These are phyloP conservation scores for Passer montanus DNA, from an alignment of 2,113 vertebrate genomes.

Conservation along the genomic window DNA sequence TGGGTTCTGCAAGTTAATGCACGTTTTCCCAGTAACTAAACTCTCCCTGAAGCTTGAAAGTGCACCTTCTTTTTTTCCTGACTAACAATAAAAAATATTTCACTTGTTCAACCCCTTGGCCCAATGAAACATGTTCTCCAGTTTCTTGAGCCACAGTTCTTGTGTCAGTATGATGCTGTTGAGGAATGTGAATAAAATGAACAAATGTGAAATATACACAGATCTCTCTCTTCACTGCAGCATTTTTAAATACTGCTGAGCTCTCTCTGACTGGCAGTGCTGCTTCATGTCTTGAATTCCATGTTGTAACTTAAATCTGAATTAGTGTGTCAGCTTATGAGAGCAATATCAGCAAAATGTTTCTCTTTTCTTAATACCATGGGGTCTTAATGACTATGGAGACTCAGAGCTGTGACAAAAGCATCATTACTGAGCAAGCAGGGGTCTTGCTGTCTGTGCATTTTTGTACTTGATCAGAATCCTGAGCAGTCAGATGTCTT, in stretches of 20 bases:
- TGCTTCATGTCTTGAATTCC: background rate
- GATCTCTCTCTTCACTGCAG: background rate
- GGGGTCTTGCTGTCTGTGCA: background rate
- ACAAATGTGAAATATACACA: background rate
- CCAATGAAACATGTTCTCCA: background rate
- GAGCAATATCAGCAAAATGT: background rate
- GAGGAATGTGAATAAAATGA: background rate
- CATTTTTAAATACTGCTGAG: background rate
- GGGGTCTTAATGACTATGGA: background rate
- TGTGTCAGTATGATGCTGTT: background rate
- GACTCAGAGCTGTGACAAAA: background rate
- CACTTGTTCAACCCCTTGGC: background rate
- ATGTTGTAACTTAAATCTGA: background rate
- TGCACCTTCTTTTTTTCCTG: background rate
- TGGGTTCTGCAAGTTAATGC: background rate
- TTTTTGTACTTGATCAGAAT: background rate
- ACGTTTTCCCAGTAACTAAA: background rate
- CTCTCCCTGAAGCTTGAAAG: background rate
- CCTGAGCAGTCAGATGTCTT: background rate
- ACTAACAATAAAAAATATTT: background rate
- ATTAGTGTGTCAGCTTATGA: background rate
- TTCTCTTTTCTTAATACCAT: background rate
- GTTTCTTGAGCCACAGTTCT: background rate
- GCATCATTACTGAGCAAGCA: background rate
- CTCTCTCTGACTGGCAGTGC: fast-evolving